Percentiles rank a stretch among this genome's conserved stretches.
phyloP scores from a whole-genome alignment of 2,888 invertebrate species.

The Xestia xanthographa region DNA sequence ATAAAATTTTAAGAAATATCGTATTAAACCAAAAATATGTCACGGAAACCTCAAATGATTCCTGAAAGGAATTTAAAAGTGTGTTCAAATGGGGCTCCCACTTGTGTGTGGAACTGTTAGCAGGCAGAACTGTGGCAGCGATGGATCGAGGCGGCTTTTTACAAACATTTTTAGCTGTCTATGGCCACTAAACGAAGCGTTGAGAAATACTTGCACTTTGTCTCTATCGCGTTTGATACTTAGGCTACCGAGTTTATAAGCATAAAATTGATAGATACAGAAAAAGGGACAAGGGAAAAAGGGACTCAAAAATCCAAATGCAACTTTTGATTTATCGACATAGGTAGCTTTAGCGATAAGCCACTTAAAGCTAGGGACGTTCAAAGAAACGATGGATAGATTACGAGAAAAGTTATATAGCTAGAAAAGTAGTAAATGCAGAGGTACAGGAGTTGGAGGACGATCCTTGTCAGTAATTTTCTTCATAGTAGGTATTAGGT shows the following conservation, averaged over 20 bases:
- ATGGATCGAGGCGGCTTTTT: conserved; percentile 53
- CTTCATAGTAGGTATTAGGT: background rate
- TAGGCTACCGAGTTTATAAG: background rate
- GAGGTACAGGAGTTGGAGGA: background rate
- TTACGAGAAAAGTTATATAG: background rate
- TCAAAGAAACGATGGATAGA: background rate
- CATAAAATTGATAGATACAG: background rate
- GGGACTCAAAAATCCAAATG: too few relatives aligned
- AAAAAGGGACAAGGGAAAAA: background rate
- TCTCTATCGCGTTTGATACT: conserved; percentile 26
- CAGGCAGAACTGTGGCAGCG: conserved; percentile 17
- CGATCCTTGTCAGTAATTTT: background rate
- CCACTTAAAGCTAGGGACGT: background rate
- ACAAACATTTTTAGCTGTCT: conserved; percentile 62
- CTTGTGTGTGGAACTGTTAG: conserved; percentile 18
- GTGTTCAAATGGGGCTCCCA: conserved; percentile 42
- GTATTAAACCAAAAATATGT: background rate
- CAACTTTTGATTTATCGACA: background rate
- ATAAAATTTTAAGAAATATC: background rate
- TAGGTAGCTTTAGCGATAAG: background rate
- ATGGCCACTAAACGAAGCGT: conserved; percentile 57
- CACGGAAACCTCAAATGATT: conserved; percentile 24
- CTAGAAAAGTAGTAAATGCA: background rate
- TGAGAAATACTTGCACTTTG: conserved; percentile 47
- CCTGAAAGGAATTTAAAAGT: conserved; percentile 29